Percentiles rank a stretch among this genome's conserved stretches.
Conservation (phyloP, 2,888 invertebrate genomes). For the Melitaea athalia region DNA sequence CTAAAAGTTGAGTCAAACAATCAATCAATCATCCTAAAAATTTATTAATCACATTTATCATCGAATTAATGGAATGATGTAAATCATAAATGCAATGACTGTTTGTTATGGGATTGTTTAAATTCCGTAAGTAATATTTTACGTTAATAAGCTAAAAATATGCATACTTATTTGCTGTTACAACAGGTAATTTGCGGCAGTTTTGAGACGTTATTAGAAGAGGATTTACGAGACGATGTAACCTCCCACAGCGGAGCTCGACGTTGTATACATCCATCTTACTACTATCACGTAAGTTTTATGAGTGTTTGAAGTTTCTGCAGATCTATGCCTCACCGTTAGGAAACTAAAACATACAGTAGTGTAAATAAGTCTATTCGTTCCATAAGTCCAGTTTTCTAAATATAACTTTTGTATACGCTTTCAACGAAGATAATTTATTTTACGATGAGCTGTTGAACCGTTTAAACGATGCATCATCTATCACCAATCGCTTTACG, state of each 20-base stretch:
- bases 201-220: slow-evolving; percentile 58
- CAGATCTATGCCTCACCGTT: slow-evolving; percentile 1
- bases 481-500: neutral
- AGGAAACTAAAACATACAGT: slow-evolving; percentile 9
- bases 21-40: too few species aligned
- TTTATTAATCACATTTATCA: too few species aligned
- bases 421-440: slow-evolving; percentile 10
- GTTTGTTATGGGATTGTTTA: neutral
- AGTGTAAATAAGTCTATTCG: slow-evolving; percentile 2
- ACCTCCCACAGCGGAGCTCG: slow-evolving; percentile 58
- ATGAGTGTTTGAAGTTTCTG: slow-evolving; percentile 4
- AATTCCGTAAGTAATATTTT: too few species aligned
- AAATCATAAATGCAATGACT: too few species aligned
- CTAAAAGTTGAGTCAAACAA: too few species aligned
- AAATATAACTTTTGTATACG: slow-evolving; percentile 9
- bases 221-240: slow-evolving; percentile 57
- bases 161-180: slow-evolving; percentile 21
- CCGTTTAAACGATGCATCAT: slow-evolving; percentile 5
- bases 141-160: neutral
- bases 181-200: slow-evolving; percentile 67
- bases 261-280: slow-evolving; percentile 70
- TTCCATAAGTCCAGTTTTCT: neutral
- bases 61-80: too few species aligned
- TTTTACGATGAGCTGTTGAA: slow-evolving; percentile 6
- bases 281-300: slow-evolving; percentile 69